Evolutionary conservation across 2,797 vertebrate genomes (phyloP).

Genomic region (Pipistrellus kuhlii): DNA sequence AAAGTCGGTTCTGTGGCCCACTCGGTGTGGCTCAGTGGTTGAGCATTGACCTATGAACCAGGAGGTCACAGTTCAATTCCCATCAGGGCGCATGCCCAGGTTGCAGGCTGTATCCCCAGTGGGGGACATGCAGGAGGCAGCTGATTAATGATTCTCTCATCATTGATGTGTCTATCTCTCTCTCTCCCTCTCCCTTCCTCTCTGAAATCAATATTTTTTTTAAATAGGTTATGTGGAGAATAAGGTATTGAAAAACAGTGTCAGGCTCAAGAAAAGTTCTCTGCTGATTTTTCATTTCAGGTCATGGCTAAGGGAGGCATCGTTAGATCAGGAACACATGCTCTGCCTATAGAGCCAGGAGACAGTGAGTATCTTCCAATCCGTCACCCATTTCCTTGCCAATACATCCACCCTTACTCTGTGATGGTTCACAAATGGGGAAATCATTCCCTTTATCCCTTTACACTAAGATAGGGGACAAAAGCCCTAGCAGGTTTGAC

Average conservation of each 20-base stretch:
- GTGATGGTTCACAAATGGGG: neutral
- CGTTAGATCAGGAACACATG: slow-evolving; percentile 80
- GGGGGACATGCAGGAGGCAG: too few relatives aligned
- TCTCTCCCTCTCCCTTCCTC: too few relatives aligned
- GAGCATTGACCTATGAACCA: too few relatives aligned
- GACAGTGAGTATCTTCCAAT: slow-evolving; percentile 84
- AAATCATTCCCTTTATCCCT: neutral
- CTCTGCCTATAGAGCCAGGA: slow-evolving; percentile 77
- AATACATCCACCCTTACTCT: neutral
- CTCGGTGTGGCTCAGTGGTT: too few relatives aligned
- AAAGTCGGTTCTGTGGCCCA: neutral
- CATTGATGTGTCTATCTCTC: too few relatives aligned
- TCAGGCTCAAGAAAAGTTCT: neutral
- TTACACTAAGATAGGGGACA: neutral
- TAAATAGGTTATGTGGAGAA: neutral
- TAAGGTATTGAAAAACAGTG: neutral
- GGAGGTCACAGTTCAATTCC: too few relatives aligned
- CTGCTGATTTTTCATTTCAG: slow-evolving; percentile 80
- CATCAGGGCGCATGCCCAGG: too few relatives aligned
- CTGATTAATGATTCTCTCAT: too few relatives aligned
- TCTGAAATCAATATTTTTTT: too few relatives aligned
- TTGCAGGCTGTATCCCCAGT: too few relatives aligned
- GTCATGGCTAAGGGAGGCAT: slow-evolving; percentile 90
- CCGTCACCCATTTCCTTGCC: neutral
- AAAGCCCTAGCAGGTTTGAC: too few relatives aligned